These are phyloP conservation scores for Typhlichthys eigenmanni DNA, from an alignment of 2,797 vertebrate genomes.

Conservation along the genomic window DNA sequence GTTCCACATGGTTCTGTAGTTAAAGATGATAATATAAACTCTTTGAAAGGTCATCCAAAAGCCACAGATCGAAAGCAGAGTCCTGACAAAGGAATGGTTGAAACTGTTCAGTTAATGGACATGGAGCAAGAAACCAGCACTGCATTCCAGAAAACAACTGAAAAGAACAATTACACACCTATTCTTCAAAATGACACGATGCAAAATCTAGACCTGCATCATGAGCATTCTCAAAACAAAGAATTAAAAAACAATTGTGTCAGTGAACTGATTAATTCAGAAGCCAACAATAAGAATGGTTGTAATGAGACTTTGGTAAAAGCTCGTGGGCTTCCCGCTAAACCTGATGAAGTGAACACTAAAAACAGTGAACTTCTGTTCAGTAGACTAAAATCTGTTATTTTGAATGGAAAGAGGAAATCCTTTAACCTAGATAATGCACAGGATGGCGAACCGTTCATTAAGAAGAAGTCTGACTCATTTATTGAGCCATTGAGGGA, in stretches of 20 bases:
- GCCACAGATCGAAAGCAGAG: constrained; percentile 16
- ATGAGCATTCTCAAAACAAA: constrained; percentile 19
- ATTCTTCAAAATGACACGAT: constrained; percentile 9
- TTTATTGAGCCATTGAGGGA: constrained; percentile 12
- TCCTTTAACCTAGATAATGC: constrained; percentile 6
- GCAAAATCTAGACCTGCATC: neutral
- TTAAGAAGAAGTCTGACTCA: constrained; percentile 58
- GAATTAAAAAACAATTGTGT: constrained; percentile 1
- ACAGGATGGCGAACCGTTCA: constrained; percentile 35
- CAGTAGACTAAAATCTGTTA: constrained; percentile 68
- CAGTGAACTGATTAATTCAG: constrained; percentile 3
- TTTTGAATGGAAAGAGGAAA: constrained; percentile 62
- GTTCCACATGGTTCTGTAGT: constrained; percentile 72
- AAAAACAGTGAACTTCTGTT: constrained; percentile 54
- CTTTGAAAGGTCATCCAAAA: constrained; percentile 31
- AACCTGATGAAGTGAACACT: constrained; percentile 21
- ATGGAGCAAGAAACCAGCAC: neutral
- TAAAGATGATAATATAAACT: constrained; percentile 38
- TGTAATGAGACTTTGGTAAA: constrained; percentile 12
- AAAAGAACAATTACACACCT: constrained; percentile 8
- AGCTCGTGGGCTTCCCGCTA: constrained; percentile 26
- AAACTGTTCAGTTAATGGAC: neutral
- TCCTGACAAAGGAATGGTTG: constrained; percentile 27
- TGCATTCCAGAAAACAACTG: constrained; percentile 13
- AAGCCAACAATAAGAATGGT: constrained; percentile 14